Evolutionary conservation across 1,140 invertebrate species (phyloP).

Genomic region (Galleria mellonella): DNA sequence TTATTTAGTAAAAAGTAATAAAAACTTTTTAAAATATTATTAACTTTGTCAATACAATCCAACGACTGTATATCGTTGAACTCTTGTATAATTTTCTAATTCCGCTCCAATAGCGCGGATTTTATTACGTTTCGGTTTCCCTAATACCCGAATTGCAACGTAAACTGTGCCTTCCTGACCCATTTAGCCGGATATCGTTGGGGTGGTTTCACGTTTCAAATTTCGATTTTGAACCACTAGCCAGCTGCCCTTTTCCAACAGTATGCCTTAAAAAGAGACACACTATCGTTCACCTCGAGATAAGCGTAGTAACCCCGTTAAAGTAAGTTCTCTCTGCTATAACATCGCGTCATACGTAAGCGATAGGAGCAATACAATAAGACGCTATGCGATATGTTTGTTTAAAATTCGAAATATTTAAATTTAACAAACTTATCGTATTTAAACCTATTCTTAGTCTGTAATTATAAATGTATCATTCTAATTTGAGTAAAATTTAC

Average conservation of each 20-base stretch:
- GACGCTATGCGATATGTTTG: neutral
- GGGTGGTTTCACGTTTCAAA: conserved; percentile 45
- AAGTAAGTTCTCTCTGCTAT: conserved; percentile 13
- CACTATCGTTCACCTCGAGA: conserved; percentile 19
- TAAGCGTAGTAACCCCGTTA: conserved; percentile 33
- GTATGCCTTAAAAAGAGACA: conserved; percentile 20
- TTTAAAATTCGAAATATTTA: no score
- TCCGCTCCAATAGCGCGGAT: conserved; percentile 44
- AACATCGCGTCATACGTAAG: neutral
- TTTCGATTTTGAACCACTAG: conserved; percentile 34
- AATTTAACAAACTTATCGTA: no score
- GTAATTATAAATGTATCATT: no score
- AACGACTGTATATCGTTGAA: conserved; percentile 3
- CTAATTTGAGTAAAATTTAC: no score
- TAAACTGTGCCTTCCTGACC: conserved; percentile 72
- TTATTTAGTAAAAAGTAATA: neutral
- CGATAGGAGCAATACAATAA: neutral
- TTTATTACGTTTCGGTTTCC: conserved; percentile 65
- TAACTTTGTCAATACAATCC: no score
- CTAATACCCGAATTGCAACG: conserved; percentile 50
- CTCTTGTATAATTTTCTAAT: conserved; percentile 63
- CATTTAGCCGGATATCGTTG: conserved; percentile 60
- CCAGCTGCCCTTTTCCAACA: neutral
- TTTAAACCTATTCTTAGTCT: no score
- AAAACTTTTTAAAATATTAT: conserved; percentile 4